Base-by-base conservation (phyloP, 2,113 vertebrate genomes). In the Scomber japonicus region DNA sequence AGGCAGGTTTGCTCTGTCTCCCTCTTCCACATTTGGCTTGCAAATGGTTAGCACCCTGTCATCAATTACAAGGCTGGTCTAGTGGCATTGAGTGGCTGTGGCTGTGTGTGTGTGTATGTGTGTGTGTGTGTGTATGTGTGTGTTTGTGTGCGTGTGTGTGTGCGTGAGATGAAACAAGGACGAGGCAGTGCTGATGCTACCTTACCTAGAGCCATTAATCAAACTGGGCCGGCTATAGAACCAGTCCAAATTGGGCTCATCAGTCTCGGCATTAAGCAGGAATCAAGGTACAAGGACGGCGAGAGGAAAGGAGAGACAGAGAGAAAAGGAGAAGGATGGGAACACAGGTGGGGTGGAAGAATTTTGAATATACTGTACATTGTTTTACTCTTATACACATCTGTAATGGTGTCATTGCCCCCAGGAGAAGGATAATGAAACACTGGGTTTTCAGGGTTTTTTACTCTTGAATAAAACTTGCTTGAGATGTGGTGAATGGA, bases 11-110 rank as follows among this genome's bases (percentile, higher is more conserved):
- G 92, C 92, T 83, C 94, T 91, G 51, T 92, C 78, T 74, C 75
- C 60, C 54, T 76, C 80, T 90, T 89, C 90, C 92, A 83, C 92
- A 97, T 99, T 99, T 98, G 96, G 93, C 96, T 98, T 99, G 97
- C 97, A 98, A 98, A 98, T 97, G 92, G 93, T 91, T 60, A 67
- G 91, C 21, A 93, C 91, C 94, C 74, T 91, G 95, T 94, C 97
- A 96, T 98, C 97, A 98, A 97, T 98, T 97, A 97, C 94, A 85
- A 86, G 90, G 80, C 78, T 85, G 87, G 94, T 94, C 83, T 86
- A 92, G 83, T 95, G 84, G 81, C 93, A 95, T 94, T 78, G 90
- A 93, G 93, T 91, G 94, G 93, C 93, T 91, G 0, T 51, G 46
- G 24, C 48, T 94, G 5, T 75, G 19, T 78, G 71, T 64, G 50